Conservation (phyloP, 2,888 invertebrate genomes). For the Acanthococcus lagerstroemiae region DNA sequence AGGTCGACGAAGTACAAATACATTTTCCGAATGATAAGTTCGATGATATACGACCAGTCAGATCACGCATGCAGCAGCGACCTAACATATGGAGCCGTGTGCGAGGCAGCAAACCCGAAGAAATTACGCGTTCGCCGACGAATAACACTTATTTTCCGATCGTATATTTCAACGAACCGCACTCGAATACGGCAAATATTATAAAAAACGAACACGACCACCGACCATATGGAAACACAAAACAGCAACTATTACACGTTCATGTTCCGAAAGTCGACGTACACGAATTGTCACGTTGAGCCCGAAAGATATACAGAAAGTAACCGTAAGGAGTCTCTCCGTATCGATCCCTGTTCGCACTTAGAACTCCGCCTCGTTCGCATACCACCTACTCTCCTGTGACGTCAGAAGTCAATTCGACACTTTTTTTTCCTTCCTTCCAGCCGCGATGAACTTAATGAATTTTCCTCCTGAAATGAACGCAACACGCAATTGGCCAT, state of each 20-base stretch:
- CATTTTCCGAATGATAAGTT: background rate
- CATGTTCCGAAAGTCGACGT: background rate
- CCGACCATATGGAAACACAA: too few relatives aligned
- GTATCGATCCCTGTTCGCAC: conserved; percentile 6
- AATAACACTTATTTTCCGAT: too few relatives aligned
- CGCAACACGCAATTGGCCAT: background rate
- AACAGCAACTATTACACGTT: background rate
- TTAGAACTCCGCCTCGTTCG: background rate
- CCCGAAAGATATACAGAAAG: conserved; percentile 1
- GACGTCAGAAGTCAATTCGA: conserved; percentile 9
- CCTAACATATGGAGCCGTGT: background rate
- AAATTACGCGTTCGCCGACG: background rate
- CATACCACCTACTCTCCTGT: conserved; percentile 8
- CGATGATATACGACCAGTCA: background rate
- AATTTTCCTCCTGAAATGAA: background rate
- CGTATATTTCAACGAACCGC: too few relatives aligned
- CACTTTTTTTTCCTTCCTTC: background rate
- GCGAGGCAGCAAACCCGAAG: background rate
- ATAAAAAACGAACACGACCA: too few relatives aligned
- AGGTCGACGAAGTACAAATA: background rate
- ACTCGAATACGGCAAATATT: too few relatives aligned
- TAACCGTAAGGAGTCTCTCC: conserved; percentile 2
- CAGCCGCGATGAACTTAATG: background rate
- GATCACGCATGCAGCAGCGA: background rate
- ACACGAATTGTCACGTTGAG: conserved; percentile 2